Conservation (phyloP, 2,888 invertebrate genomes). For the Tigriopus californicus region DNA sequence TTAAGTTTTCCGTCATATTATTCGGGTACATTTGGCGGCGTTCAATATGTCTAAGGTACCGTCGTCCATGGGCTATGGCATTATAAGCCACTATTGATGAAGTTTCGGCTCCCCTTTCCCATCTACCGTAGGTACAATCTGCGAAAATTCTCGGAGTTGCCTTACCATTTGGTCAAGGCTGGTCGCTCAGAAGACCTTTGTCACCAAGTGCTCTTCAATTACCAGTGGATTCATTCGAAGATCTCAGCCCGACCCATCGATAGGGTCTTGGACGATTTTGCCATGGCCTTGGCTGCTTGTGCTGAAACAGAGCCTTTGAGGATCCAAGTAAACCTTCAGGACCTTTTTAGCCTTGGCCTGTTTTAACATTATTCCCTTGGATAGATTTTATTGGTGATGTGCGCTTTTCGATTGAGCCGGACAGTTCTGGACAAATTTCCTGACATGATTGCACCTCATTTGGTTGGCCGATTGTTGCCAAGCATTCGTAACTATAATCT, state of each 20-base stretch:
- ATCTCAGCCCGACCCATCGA: constrained; percentile 83
- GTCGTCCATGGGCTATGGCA: too few species aligned
- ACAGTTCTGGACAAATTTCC: constrained; percentile 77
- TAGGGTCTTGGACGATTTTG: constrained; percentile 80
- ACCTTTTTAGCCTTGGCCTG: too few species aligned
- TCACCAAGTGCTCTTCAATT: constrained; percentile 81
- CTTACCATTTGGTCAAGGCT: constrained; percentile 78
- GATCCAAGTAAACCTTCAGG: constrained; percentile 28
- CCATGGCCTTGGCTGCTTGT: constrained; percentile 65
- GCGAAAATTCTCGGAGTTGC: constrained; percentile 86
- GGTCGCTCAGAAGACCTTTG: constrained; percentile 73
- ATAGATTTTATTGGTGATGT: constrained; percentile 76
- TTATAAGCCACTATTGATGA: too few species aligned
- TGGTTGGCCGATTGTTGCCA: constrained; percentile 77
- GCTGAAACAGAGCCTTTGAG: constrained; percentile 60
- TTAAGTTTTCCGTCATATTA: too few species aligned
- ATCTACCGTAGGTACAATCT: constrained; percentile 79
- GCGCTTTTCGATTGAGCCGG: constrained; percentile 75
- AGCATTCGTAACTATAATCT: constrained; percentile 61
- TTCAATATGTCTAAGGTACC: too few species aligned
- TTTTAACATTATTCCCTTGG: constrained; percentile 26
- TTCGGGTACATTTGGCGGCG: too few species aligned
- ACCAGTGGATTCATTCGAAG: constrained; percentile 91
- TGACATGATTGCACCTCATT: constrained; percentile 84
- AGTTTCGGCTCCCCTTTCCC: too few species aligned